Base-by-base conservation (phyloP, 2,113 vertebrate species). In the Nansenia antarctica region DNA sequence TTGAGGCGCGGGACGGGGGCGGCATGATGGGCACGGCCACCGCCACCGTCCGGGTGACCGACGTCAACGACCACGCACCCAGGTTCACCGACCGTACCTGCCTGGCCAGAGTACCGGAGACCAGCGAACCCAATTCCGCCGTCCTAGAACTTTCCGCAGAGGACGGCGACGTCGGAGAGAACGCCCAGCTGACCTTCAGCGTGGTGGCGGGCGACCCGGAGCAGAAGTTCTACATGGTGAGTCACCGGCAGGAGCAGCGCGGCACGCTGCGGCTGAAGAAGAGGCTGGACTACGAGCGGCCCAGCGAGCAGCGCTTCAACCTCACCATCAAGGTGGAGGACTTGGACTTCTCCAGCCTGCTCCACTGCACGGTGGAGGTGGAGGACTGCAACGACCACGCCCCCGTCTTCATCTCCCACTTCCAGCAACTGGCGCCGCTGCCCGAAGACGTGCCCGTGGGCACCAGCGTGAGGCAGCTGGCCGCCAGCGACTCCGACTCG, bases 381-480 rank as follows among this genome's bases (percentile, higher is more conserved):
- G 92, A 96, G 72, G 95, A 97, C 77, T 94, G 86, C 9, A 97
- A 97, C 9, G 95, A 96, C 76, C 94, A 97, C 31, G 86, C 92
- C 20, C 95, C 95, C 0, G 89, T 93, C 80, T 97, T 97, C 66
- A 92, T 88, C 70, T 93, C 93, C 5, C 92, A 90, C 52, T 91
- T 94, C 53, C 78, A 94, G 67, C 88, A 90, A 0, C 69, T 94
- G 1, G 86, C 78, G 6, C 90, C 94, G 0, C 69, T 96, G 0
- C 88, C 92, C 6, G 95, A 97, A 85, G 93, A 94, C 4, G 49
- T 87, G 14, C 76, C 86, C 1, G 77, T 94, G 70, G 95, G 94
- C 70, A 93, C 92, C 35, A 95, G 91, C 1, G 79, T 96, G 55
- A 82, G 90, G 0, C 93, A 75, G 18, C 82, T 95, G 54, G 88